These are phyloP conservation scores for Aurelia coerulea DNA, from an alignment of 30 jellyfish, hydroid and myxozoan species.

Conservation along the genomic window DNA sequence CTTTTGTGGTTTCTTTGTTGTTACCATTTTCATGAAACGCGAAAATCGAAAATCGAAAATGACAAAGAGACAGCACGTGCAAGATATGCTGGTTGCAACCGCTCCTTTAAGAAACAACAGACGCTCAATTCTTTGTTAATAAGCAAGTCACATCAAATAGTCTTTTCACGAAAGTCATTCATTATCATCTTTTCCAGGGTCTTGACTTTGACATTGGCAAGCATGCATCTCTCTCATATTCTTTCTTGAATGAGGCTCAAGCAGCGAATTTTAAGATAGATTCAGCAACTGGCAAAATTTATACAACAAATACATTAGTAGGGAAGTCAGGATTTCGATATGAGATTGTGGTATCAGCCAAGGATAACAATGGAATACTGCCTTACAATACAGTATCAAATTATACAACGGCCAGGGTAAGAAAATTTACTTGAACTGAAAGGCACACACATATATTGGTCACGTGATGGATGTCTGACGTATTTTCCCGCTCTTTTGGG, in stretches of 20 bases:
- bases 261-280: constrained; percentile 39
- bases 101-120: no score
- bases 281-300: constrained; percentile 42
- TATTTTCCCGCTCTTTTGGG: no score
- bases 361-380: constrained; percentile 50
- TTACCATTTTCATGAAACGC: no score
- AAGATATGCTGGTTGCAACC: no score
- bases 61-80: no score
- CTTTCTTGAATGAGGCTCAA: constrained; percentile 44
- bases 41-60: no score
- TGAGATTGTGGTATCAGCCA: constrained; percentile 50
- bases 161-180: no score
- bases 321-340: constrained; percentile 52
- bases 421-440: background rate
- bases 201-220: constrained; percentile 41
- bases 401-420: constrained; percentile 75
- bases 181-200: constrained; percentile 29
- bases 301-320: constrained; percentile 27
- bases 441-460: no score
- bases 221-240: constrained; percentile 39
- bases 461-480: no score
- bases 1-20: no score
- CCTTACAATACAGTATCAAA: constrained; percentile 58
- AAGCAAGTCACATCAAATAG: no score
- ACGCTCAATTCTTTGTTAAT: no score